Evolutionary conservation across 2,797 vertebrate genomes (phyloP).

Genomic region (Sebastes aleutianus): DNA sequence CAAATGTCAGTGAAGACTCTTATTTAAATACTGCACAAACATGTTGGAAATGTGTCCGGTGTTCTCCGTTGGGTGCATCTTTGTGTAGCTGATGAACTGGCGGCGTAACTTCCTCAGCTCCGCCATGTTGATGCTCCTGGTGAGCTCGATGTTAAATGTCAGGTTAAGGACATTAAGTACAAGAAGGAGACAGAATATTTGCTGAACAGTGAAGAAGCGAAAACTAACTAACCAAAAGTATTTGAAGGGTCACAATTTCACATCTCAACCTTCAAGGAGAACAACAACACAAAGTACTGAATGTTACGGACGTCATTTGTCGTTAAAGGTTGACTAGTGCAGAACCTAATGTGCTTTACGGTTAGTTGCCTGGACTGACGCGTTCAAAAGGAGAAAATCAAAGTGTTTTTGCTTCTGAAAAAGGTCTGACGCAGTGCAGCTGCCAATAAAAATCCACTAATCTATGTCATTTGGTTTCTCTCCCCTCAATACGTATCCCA

Average conservation of each 20-base stretch:
- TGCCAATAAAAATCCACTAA: slow-evolving; percentile 28
- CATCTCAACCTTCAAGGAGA: neutral
- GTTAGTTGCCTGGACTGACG: neutral
- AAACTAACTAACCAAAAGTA: neutral
- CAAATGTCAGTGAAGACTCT: slow-evolving; percentile 83
- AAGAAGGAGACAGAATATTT: neutral
- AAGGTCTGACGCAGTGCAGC: neutral
- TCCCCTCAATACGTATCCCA: neutral
- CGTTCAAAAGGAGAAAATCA: slow-evolving; percentile 62
- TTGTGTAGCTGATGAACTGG: slow-evolving; percentile 98
- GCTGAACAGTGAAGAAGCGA: neutral
- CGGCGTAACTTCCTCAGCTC: slow-evolving; percentile 92
- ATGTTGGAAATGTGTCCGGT: slow-evolving; percentile 89
- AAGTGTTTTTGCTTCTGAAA: slow-evolving; percentile 54
- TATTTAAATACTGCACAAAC: slow-evolving; percentile 97
- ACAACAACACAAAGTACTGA: neutral
- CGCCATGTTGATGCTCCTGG: slow-evolving; percentile 86
- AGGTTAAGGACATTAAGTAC: slow-evolving; percentile 72
- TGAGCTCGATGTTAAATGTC: slow-evolving; percentile 81
- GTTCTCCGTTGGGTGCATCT: slow-evolving; percentile 94
- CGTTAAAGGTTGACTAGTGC: neutral
- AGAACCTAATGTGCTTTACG: slow-evolving; percentile 5
- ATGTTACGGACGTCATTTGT: neutral
- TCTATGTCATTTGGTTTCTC: slow-evolving; percentile 33
- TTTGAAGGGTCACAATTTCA: slow-evolving; percentile 10